Evolutionary conservation across 1,140 invertebrate genomes (phyloP).

Genomic region (Drosophila kikkawai): DNA sequence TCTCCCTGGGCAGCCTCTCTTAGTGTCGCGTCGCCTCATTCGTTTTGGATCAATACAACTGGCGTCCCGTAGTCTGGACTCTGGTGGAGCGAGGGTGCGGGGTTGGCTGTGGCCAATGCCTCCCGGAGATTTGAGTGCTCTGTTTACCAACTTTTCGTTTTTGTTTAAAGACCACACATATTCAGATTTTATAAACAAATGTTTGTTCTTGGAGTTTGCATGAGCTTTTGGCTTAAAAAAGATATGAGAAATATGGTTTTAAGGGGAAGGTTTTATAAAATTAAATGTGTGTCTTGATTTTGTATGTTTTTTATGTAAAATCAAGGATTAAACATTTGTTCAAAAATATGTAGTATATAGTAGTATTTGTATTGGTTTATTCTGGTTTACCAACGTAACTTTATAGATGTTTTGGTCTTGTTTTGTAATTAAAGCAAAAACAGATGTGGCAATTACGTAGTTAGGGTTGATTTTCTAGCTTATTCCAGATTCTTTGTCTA

Average conservation of each 20-base stretch:
- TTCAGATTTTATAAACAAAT: conserved; percentile 11
- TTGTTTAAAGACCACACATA: neutral
- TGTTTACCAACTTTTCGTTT: conserved; percentile 11
- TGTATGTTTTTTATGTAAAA: neutral
- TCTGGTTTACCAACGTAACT: neutral
- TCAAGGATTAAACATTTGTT: neutral
- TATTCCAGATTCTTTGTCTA: neutral
- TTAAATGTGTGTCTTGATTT: neutral
- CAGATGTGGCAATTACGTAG: neutral
- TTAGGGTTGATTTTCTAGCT: neutral
- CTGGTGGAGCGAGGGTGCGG: conserved; percentile 24
- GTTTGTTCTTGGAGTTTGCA: neutral
- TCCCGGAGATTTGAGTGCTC: conserved; percentile 7
- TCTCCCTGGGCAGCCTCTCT: neutral
- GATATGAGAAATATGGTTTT: neutral
- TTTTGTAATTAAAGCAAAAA: neutral
- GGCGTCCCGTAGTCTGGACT: conserved; percentile 44
- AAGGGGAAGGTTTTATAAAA: neutral
- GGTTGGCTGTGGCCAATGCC: conserved; percentile 19
- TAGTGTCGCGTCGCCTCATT: conserved; percentile 9
- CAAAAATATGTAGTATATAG: neutral
- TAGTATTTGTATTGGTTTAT: neutral
- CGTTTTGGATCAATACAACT: conserved; percentile 43
- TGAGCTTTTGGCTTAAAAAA: neutral
- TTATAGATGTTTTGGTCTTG: neutral